Evolutionary conservation across 2,797 vertebrate genomes (phyloP), one percentile per base, ranked within the genome.

Genomic region (Apodemus agrarius): DNA sequence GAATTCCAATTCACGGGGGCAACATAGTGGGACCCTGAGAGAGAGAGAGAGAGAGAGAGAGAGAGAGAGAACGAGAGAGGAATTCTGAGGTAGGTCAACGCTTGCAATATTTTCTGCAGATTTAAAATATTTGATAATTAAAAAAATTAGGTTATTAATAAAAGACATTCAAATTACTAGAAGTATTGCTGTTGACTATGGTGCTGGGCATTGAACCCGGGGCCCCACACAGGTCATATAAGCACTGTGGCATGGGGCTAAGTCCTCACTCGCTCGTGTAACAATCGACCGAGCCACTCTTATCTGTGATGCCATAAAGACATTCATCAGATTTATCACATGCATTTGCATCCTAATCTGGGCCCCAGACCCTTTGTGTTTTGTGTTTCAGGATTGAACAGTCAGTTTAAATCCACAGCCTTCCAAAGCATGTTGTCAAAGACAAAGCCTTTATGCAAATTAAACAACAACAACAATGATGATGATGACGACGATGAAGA

Each of bases 51-150:
- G 57, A 59, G 57, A 59, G 57, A 59, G 57, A 59, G 19, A 59
- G 57, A 21, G 57, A 59, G 57, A 59, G 57, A 21, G 19, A 59
- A 19, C 21, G 5, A 57, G 10, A 34, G 31, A 54, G 9, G 17
- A 54, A 91, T 21, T 21, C 85, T 96, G n/a, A 89, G 52, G 54
- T 57, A 61, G 59, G 6, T 63, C 93, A 94, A 80, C 83, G 17
- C 40, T 43, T 89, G 11, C 11, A 82, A 90, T 83, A 85, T 78
- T 82, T 92, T 52, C 46, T 75, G 19, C 76, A 78, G 84, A 46
- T 57, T 79, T 91, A 37, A 78, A 76, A 90, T 37, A 84, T 80
- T 75, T 92, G 93, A 75, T 79, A 89, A 81, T 69, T 75, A 76
- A 69, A 83, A 65, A 61, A 67, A 69, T 29, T 78, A 76, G 72